These are phyloP conservation scores for Nomada fabriciana DNA, from an alignment of 2,888 invertebrate genomes.

Conservation along the genomic window DNA sequence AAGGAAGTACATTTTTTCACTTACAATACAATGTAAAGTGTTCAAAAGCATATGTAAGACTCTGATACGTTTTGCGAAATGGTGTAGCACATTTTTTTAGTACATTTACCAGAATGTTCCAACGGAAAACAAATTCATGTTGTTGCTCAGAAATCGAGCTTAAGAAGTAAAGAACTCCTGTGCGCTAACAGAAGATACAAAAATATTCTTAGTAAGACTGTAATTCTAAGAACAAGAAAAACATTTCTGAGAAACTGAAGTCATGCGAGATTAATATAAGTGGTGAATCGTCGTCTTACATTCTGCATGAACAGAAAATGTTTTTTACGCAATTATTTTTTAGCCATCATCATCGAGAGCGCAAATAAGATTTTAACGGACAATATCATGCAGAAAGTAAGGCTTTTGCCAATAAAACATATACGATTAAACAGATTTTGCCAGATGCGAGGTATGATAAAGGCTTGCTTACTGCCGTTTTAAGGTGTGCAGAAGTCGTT, in stretches of 20 bases:
- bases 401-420: conserved; percentile 57
- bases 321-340: conserved; percentile 68
- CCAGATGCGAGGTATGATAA: conserved; percentile 53
- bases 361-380: conserved; percentile 42
- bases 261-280: conserved; percentile 49
- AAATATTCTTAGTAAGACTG: conserved; percentile 76
- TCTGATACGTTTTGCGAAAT: conserved; percentile 71
- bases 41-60: conserved; percentile 75
- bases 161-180: conserved; percentile 68
- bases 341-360: conserved; percentile 31
- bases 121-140: conserved; percentile 64
- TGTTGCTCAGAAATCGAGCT: conserved; percentile 74
- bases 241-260: conserved; percentile 47
- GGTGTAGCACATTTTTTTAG: conserved; percentile 71
- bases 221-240: conserved; percentile 66
- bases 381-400: conserved; percentile 68
- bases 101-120: conserved; percentile 67
- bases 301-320: conserved; percentile 51
- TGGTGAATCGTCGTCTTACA: conserved; percentile 42
- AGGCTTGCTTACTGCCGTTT: conserved; percentile 77
- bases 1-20: conserved; percentile 61
- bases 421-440: conserved; percentile 50
- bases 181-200: conserved; percentile 55
- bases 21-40: conserved; percentile 76
- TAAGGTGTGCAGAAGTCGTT: conserved; percentile 73